phyloP scores from a whole-genome alignment of 2,113 vertebrate genomes.

The Callaeas wilsoni region DNA sequence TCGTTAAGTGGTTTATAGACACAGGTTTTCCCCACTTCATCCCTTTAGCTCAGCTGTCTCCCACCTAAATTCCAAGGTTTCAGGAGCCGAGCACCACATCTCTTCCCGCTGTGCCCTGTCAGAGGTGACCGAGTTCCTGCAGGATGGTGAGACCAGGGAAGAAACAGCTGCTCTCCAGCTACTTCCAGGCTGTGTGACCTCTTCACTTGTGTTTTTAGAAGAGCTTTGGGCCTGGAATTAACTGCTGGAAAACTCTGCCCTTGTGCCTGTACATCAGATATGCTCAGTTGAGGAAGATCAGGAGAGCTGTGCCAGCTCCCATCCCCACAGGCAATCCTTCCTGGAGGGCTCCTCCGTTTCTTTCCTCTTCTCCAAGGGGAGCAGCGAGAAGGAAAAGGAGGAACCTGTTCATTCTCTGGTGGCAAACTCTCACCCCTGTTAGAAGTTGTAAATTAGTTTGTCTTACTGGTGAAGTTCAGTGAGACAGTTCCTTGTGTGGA shows the following conservation, averaged over 20 bases:
- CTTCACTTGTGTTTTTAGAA: not conserved
- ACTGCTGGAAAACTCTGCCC: not conserved
- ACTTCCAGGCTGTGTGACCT: not conserved
- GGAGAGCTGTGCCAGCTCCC: not conserved
- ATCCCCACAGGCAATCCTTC: not conserved
- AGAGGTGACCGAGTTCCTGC: not conserved
- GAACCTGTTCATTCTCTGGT: not conserved
- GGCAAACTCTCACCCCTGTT: not conserved
- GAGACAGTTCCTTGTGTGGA: not conserved
- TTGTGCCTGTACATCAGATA: not conserved
- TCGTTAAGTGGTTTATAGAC: not conserved
- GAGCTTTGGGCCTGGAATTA: not conserved
- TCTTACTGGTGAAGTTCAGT: not conserved
- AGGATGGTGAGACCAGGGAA: not conserved
- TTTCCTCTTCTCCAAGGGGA: not conserved
- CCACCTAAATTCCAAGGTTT: not conserved
- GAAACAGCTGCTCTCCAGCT: not conserved
- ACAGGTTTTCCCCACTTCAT: not conserved
- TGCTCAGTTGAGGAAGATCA: not conserved
- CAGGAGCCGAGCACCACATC: not conserved
- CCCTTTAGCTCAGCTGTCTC: not conserved
- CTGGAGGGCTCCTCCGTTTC: not conserved
- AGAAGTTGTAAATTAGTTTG: not conserved
- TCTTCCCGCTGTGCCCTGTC: not conserved
- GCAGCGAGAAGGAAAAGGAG: not conserved